phyloP scores from a whole-genome alignment of 35 echinoderm and acorn worm species.

The Patiria miniata region DNA sequence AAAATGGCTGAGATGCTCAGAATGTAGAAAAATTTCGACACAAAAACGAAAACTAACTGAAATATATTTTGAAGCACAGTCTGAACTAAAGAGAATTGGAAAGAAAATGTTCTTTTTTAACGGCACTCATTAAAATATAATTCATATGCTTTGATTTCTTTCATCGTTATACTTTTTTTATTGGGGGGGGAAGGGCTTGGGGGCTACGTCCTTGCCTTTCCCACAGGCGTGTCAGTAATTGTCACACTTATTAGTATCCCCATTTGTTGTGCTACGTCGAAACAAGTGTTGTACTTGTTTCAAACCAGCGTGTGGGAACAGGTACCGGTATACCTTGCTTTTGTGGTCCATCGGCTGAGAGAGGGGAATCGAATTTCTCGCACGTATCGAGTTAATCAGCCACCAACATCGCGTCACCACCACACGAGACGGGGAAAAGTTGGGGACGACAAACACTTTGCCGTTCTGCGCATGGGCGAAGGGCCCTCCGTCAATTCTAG shows the following conservation, averaged over 20 bases:
- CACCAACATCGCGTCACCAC: not conserved
- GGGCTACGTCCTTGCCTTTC: too few species aligned
- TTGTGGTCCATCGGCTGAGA: too few species aligned
- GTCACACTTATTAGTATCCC: conserved; percentile 3
- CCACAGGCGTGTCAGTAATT: not conserved
- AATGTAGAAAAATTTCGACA: too few species aligned
- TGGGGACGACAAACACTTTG: not conserved
- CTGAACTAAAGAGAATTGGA: too few species aligned
- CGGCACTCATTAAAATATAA: too few species aligned
- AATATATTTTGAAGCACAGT: too few species aligned
- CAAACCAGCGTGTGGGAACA: not conserved
- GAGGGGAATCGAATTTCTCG: not conserved
- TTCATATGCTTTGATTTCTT: too few species aligned
- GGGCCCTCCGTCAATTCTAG: not conserved
- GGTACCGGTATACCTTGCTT: not conserved
- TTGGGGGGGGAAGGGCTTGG: too few species aligned
- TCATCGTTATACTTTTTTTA: too few species aligned
- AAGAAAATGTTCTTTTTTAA: too few species aligned
- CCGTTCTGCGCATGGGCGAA: conserved; percentile 13
- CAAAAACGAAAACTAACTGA: too few species aligned
- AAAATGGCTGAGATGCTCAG: too few species aligned
- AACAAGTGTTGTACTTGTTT: conserved; percentile 21
- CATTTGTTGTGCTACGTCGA: not conserved
- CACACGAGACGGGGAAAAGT: not conserved
- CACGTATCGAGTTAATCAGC: conserved; percentile 25